Evolutionary conservation across 2,113 vertebrate species (phyloP).

Genomic region (Saguinus imperator): DNA sequence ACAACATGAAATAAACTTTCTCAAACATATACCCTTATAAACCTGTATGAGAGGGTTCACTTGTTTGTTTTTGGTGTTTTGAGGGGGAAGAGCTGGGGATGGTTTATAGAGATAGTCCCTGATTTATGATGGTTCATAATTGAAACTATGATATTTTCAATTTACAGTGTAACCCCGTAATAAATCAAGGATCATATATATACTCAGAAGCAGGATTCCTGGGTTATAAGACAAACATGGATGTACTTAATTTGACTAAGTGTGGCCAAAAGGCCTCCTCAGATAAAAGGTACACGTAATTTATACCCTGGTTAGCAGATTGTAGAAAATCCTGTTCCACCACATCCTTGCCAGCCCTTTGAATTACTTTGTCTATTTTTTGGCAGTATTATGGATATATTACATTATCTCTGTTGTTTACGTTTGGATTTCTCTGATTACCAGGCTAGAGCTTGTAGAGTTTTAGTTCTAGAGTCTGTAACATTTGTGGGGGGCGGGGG

Average conservation of each 20-base stretch:
- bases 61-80: neutral
- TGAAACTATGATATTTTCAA: neutral
- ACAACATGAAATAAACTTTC: neutral
- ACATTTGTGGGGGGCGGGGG: too few relatives aligned
- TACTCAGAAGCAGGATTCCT: neutral
- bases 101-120: neutral
- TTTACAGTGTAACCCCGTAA: neutral
- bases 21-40: neutral
- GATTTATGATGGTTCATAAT: neutral
- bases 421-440: neutral
- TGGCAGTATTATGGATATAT: neutral
- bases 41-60: neutral
- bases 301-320: neutral
- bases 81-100: fast-evolving
- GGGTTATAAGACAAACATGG: neutral
- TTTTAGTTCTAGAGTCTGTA: neutral
- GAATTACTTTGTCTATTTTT: neutral
- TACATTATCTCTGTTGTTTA: neutral
- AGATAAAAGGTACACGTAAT: neutral
- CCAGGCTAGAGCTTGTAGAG: neutral
- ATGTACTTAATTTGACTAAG: neutral
- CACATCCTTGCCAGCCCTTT: neutral
- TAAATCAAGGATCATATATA: neutral
- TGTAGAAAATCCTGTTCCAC: neutral
- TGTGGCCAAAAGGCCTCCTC: neutral